Evolutionary conservation across 2,888 invertebrate genomes (phyloP).

Genomic region (Melinaea menophilus): DNA sequence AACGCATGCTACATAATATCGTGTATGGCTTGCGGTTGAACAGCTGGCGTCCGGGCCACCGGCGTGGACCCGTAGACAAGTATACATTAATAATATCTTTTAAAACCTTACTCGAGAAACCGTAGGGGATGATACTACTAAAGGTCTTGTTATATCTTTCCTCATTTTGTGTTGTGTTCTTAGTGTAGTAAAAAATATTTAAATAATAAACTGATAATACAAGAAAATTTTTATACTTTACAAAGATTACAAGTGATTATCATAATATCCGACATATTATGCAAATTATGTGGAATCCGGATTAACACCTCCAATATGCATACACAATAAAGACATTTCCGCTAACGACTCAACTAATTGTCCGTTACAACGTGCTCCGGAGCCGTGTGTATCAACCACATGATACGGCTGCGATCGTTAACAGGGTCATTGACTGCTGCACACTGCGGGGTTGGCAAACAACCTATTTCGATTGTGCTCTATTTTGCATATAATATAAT

Average conservation of each 20-base stretch:
- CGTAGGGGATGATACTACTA: neutral
- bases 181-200: neutral
- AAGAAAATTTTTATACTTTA: no score
- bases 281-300: no score
- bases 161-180: neutral
- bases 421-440: constrained; percentile 51
- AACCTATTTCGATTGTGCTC: constrained; percentile 48
- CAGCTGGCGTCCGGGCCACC: constrained; percentile 5
- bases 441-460: constrained; percentile 38
- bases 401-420: constrained; percentile 46
- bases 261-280: no score
- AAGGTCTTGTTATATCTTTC: neutral
- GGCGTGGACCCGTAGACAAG: neutral
- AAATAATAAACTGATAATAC: neutral
- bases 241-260: no score
- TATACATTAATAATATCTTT: neutral
- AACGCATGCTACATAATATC: constrained; percentile 3
- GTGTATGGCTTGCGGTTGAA: constrained; percentile 3
- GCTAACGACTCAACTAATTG: neutral
- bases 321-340: constrained; percentile 4
- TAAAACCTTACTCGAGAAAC: neutral
- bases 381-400: constrained; percentile 31
- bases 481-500: constrained; percentile 39
- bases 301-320: no score
- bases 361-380: neutral